These are phyloP conservation scores for Saxicola maurus DNA, from an alignment of 2,797 vertebrate species.

Conservation along the genomic window DNA sequence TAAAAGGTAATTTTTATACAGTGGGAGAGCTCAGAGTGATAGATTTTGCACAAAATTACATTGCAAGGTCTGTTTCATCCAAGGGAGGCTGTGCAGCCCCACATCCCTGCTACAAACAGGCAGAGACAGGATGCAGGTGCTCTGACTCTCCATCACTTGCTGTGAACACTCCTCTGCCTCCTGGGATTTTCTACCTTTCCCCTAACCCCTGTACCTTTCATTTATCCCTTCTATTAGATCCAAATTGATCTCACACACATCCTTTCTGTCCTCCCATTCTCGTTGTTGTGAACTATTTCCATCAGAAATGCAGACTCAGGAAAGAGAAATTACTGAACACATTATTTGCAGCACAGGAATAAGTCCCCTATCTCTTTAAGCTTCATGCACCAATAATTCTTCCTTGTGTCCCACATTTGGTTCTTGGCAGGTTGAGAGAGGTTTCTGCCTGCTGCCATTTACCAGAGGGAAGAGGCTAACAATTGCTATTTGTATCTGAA, in stretches of 20 bases:
- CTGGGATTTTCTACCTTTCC: background rate
- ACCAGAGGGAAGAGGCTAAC: constrained; percentile 49
- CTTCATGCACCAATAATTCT: constrained; percentile 31
- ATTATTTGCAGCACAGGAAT: background rate
- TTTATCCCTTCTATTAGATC: constrained; percentile 4
- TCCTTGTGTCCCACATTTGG: constrained; percentile 11
- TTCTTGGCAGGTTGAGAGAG: constrained; percentile 7
- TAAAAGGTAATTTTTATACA: constrained; percentile 50
- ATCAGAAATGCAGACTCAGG: background rate
- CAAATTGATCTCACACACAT: background rate
- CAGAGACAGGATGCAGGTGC: background rate
- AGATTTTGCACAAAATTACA: constrained; percentile 4
- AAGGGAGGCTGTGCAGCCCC: background rate
- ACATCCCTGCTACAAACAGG: background rate
- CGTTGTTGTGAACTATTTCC: constrained; percentile 26
- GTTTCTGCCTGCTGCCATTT: constrained; percentile 29
- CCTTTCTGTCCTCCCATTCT: background rate
- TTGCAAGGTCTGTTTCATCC: background rate
- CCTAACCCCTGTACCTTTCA: background rate
- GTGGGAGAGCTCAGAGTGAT: constrained; percentile 14
- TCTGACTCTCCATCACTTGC: background rate
- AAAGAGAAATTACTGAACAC: constrained; percentile 7
- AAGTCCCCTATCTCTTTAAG: constrained; percentile 26
- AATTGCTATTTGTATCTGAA: constrained; percentile 51
- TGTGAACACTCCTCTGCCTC: background rate